Evolutionary conservation across 1,140 invertebrate genomes (phyloP).

Genomic region (Pararge aegeria): DNA sequence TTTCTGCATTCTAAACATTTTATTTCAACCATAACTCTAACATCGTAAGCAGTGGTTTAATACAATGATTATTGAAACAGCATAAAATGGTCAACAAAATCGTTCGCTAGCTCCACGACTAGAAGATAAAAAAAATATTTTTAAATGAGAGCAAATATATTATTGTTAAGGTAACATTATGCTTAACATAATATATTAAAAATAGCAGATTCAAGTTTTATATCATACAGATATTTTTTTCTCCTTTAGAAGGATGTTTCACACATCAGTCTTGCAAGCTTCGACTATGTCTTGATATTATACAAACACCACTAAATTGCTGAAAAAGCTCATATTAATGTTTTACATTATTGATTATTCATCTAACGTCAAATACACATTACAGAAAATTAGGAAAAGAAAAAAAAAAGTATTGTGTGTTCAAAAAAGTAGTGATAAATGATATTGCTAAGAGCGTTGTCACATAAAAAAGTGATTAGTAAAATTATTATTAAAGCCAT

Average conservation of each 20-base stretch:
- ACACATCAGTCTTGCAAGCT: conserved; percentile 67
- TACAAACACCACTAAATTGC: conserved; percentile 21
- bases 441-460: not conserved
- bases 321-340: conserved; percentile 23
- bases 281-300: conserved; percentile 46
- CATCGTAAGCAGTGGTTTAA: too few species aligned
- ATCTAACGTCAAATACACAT: not conserved
- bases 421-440: not conserved
- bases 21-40: too few species aligned
- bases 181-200: too few species aligned
- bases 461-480: too few species aligned
- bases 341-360: conserved; percentile 13
- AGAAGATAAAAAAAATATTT: too few species aligned
- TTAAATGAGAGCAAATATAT: too few species aligned
- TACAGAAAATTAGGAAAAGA: too few species aligned
- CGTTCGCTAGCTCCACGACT: too few species aligned
- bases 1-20: too few species aligned
- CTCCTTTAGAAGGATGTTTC: conserved; percentile 62
- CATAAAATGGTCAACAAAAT: too few species aligned
- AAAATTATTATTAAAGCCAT: conserved; percentile 7
- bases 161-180: conserved; percentile 20
- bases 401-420: too few species aligned
- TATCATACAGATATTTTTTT: conserved; percentile 48
- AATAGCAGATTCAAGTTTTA: conserved; percentile 58
- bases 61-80: too few species aligned